Base-by-base conservation (phyloP, 1,140 invertebrate species). In the Branchinecta lindahli region DNA sequence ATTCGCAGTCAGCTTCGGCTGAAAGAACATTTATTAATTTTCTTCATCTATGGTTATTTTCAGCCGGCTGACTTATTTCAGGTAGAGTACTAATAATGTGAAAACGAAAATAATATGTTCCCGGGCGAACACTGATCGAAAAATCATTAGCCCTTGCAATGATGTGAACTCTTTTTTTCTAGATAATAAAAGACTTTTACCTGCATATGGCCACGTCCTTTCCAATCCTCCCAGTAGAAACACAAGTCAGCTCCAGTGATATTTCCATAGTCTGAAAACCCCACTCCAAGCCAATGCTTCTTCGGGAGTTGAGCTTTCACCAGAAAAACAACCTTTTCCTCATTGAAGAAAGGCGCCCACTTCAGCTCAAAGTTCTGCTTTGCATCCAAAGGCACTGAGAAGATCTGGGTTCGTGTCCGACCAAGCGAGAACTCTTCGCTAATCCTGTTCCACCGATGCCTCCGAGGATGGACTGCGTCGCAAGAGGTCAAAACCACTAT, bases 181-280 rank as follows among this genome's bases (percentile, higher is more conserved):
- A 5, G 33, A 33, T 33, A 33, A 33, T 33, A 1, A 33, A 33
- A 33, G 33, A n/a, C 20, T 47, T 70, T 20, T 82, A 89, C 89
- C 83, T 90, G 83, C 74, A 90, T 83, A 73, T 85, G 82, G 68
- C 84, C 79, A 71, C 79, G 79, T 44, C 83, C 82, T 72, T 83
- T 84, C 80, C 84, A 85, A 75, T 89, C 85, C 6, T 82, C 81
- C 87, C 88, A 92, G 46, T 93, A 82, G 10, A 96, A 78, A 74
- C 92, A 94, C 71, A 92, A 86, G 82, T 97, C 94, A 3, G 91
- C 89, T 61, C 86, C 84, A 45, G 82, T 83, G 0, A 84, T 70
- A 52, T 88, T 82, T 7, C 94, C 95, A 73, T 91, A 86, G 76
- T 94, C 86, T 0, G 94, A 97, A 80, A 97, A 97, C 46, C 95